Evolutionary conservation across 2,797 vertebrate species (phyloP), one percentile per base, ranked within the genome.

Genomic region (Pangasius macronema): DNA sequence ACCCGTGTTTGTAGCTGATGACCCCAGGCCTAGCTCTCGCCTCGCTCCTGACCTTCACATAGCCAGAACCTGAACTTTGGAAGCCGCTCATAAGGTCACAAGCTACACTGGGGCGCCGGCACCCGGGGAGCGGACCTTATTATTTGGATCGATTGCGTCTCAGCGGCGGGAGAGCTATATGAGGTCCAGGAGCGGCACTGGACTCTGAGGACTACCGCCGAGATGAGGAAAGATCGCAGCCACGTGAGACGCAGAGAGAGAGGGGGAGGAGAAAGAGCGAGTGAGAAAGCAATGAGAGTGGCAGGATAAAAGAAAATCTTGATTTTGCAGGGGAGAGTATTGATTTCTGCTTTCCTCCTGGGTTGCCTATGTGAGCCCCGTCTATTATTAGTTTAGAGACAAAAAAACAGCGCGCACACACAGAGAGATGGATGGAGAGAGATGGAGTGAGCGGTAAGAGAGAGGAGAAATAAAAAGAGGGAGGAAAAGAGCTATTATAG

Each of bases 241-340:
- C 63, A 85, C 39, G 36, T 75, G 84, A 81, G 65, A 89, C 85
- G 70, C 84, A 87, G 80, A 84, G 72, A 61, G 82, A 89, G 87
- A 61, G 82, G 83, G 88, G 87, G 77, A 89, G 88, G 89, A 89
- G 85, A 89, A 90, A 84, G 82, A 53, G 61, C 75, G 85, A 80
- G 83, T 70, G 88, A 61, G 55, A 85, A 88, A 90, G 91, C 87
- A 88, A 63, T 20, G 86, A 91, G 90, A 92, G 91, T 88, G 93
- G 83, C 87, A 86, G 88, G 93, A 95, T 95, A 94, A 95, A 95
- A 95, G 93, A 95, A 82, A 95, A 95, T 96, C 94, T 95, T 95
- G 95, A 95, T 95, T 96, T 96, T 95, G 95, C 94, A 93, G 94
- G 94, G 95, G 94, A 94, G 95, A 91, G 91, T 95, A 96, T 96